These are phyloP conservation scores for Asobara japonica DNA, from an alignment of 1,140 invertebrate species.

Conservation along the genomic window DNA sequence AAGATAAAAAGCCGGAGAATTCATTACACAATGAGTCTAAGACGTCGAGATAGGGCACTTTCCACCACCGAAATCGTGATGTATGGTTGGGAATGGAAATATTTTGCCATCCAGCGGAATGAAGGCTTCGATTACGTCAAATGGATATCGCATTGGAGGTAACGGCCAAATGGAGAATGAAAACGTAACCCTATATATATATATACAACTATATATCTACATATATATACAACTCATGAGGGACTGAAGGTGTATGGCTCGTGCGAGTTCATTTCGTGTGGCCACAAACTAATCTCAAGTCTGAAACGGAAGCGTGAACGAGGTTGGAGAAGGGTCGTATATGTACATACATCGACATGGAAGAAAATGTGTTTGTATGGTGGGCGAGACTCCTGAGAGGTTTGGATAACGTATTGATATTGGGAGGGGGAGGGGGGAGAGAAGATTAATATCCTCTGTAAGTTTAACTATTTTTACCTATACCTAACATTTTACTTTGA, in stretches of 20 bases:
- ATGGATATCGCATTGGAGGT: neutral
- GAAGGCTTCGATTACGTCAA: neutral
- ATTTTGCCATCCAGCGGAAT: neutral
- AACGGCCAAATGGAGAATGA: neutral
- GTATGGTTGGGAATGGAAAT: neutral
- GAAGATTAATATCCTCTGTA: constrained; percentile 47
- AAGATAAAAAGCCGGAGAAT: no score
- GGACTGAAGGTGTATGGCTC: constrained; percentile 27
- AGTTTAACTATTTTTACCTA: constrained; percentile 1
- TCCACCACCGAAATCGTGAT: no score
- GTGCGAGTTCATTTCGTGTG: constrained; percentile 36
- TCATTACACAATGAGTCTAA: no score
- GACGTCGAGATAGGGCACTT: no score
- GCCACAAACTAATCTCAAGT: constrained; percentile 48
- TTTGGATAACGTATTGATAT: constrained; percentile 51
- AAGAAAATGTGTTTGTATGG: neutral
- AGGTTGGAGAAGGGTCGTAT: neutral
- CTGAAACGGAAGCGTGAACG: constrained; percentile 30
- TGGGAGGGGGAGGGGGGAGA: constrained; percentile 29
- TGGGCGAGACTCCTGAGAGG: constrained; percentile 40
- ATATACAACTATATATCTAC: no score
- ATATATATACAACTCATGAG: constrained; percentile 17
- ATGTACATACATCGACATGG: neutral
- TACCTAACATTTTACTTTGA: neutral
- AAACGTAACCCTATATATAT: no score